Conservation (phyloP, 2,797 vertebrate species). For the Vipera latastei region DNA sequence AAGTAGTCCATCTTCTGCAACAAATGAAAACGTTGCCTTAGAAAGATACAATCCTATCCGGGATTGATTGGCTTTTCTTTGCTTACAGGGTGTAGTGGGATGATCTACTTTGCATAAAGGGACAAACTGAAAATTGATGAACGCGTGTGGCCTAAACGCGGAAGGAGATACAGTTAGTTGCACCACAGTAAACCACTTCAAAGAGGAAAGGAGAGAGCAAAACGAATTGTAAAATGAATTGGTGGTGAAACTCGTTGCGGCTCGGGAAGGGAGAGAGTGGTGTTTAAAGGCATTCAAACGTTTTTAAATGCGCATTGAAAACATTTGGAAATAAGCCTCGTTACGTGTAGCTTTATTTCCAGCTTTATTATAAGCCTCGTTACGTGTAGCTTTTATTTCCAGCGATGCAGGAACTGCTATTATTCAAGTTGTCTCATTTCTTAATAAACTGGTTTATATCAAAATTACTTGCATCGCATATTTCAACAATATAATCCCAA, state of each 20-base stretch:
- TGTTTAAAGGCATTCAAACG: neutral
- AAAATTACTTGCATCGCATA: neutral
- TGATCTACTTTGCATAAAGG: neutral
- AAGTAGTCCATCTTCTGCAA: slow-evolving; percentile 50
- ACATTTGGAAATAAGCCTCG: neutral
- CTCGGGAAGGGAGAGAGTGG: no score
- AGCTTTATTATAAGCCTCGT: neutral
- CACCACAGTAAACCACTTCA: neutral
- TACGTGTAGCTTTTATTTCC: neutral
- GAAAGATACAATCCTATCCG: neutral
- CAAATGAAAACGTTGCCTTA: neutral
- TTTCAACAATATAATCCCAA: neutral
- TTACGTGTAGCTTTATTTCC: neutral
- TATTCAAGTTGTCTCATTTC: neutral
- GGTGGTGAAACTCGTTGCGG: neutral
- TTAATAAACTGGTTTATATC: neutral
- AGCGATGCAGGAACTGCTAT: neutral
- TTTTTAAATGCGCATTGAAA: neutral
- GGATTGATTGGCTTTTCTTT: neutral
- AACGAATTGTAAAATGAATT: neutral
- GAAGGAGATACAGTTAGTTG: neutral
- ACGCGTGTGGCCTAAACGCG: neutral
- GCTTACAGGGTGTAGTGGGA: neutral
- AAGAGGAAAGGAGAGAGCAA: neutral
- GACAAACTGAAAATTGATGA: no score